Evolutionary conservation across 2,113 vertebrate genomes (phyloP).

Genomic region (Mustela lutreola): DNA sequence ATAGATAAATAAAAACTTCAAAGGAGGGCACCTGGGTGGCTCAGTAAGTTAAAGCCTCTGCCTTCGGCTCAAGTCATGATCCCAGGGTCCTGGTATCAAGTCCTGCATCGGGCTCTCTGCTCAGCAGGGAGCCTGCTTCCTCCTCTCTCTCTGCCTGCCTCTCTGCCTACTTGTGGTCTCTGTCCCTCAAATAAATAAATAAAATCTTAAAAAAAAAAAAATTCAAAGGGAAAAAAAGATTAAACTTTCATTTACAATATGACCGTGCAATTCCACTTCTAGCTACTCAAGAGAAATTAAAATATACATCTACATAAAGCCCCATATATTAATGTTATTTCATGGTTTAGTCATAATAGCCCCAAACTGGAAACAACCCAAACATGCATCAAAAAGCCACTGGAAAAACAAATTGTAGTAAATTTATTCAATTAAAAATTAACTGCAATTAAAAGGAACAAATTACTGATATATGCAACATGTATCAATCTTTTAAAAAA

Average conservation of each 20-base stretch:
- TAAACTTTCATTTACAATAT: background rate
- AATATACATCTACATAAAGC: background rate
- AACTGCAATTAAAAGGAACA: conserved; percentile 20
- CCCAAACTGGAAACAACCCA: background rate
- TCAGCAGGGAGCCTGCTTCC: too few species aligned
- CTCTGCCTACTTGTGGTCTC: too few species aligned
- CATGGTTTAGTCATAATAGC: background rate
- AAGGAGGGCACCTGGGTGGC: background rate
- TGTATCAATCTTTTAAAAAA: background rate
- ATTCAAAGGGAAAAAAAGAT: background rate
- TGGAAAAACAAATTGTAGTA: background rate
- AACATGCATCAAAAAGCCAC: background rate
- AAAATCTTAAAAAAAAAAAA: background rate
- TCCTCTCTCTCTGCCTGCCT: too few species aligned
- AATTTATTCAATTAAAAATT: background rate
- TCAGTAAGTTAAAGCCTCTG: too few species aligned
- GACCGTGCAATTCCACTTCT: background rate
- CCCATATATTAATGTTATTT: background rate
- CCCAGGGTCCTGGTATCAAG: too few species aligned
- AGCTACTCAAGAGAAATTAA: conserved; percentile 35
- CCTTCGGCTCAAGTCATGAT: too few species aligned
- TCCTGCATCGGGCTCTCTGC: too few species aligned
- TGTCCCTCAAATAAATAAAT: background rate
- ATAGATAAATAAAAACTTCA: background rate
- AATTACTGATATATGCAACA: background rate